Percentiles rank a stretch among this genome's conserved stretches.
Evolutionary conservation across 2,797 vertebrate species (phyloP).

Genomic region (Hyperoplus lanceolatus): DNA sequence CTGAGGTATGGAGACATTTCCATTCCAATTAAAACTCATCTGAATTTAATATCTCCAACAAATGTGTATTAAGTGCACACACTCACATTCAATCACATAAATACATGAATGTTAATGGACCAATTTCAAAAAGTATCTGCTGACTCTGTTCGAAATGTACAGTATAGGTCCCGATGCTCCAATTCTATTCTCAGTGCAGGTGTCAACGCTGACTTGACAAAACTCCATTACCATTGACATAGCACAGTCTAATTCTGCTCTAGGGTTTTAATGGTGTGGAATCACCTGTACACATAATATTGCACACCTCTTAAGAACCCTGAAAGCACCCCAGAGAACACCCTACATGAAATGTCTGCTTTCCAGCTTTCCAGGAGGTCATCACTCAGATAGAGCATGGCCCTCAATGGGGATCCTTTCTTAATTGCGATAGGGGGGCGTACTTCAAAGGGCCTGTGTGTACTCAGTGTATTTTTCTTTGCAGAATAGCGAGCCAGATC

Average conservation of each 20-base stretch:
- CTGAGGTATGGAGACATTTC: neutral
- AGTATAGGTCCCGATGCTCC: neutral
- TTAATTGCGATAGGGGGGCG: neutral
- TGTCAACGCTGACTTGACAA: neutral
- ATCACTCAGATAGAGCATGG: conserved; percentile 2
- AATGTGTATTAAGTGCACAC: neutral
- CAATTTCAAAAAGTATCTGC: conserved; percentile 11
- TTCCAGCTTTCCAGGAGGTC: conserved; percentile 26
- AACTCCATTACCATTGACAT: conserved; percentile 21
- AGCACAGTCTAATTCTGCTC: conserved; percentile 6
- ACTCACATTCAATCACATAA: neutral
- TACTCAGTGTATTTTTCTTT: conserved; percentile 19
- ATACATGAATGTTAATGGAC: neutral
- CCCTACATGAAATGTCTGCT: conserved; percentile 16
- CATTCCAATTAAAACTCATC: conserved; percentile 1
- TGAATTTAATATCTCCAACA: conserved; percentile 5
- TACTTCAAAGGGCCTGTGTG: conserved; percentile 29
- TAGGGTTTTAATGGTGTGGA: conserved; percentile 1
- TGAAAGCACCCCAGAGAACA: conserved; percentile 19
- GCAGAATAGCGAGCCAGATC: conserved; percentile 23
- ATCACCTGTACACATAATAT: neutral
- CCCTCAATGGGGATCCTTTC: conserved; percentile 1
- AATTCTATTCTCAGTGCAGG: conserved; percentile 6
- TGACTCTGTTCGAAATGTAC: neutral
- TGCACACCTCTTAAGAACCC: conserved; percentile 15